Conservation (phyloP, 2,797 vertebrate species). For the Avahi laniger region DNA sequence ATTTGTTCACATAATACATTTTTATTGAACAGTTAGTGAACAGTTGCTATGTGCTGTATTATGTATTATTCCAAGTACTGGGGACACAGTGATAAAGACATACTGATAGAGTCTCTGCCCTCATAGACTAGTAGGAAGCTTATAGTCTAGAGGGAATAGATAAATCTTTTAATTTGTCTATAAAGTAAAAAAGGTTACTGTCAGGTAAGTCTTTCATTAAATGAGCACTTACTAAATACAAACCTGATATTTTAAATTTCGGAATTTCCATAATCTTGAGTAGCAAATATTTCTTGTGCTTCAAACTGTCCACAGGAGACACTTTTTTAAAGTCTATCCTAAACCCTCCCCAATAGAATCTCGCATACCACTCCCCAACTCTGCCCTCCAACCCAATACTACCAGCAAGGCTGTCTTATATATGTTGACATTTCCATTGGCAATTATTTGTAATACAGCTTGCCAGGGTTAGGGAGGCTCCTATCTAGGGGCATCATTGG, state of each 20-base stretch:
- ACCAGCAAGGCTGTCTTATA: not conserved
- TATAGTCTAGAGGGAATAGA: not conserved
- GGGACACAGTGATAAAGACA: not conserved
- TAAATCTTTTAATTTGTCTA: not conserved
- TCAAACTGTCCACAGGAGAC: not conserved
- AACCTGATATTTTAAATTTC: not conserved
- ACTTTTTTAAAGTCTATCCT: not conserved
- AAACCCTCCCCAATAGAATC: not conserved
- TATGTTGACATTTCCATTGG: not conserved
- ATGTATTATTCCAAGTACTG: not conserved
- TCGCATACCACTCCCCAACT: not conserved
- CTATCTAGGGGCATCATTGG: not conserved
- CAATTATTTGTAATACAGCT: constrained; percentile 1
- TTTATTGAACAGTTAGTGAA: not conserved
- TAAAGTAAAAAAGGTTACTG: not conserved
- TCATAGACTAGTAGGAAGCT: not conserved
- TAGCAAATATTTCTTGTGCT: constrained; percentile 16
- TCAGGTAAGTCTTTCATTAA: not conserved
- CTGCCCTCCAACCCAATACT: not conserved
- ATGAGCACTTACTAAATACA: not conserved
- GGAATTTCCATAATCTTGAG: not conserved
- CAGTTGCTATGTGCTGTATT: not conserved
- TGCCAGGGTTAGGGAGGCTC: not conserved
- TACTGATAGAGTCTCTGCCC: not conserved
- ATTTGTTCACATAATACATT: not conserved